A percentile compares a stretch with the other conserved stretches of the same genome.
These are phyloP conservation scores for Schizothorax lantsangensis DNA, from an alignment of 2,797 vertebrate genomes.

Conservation along the genomic window DNA sequence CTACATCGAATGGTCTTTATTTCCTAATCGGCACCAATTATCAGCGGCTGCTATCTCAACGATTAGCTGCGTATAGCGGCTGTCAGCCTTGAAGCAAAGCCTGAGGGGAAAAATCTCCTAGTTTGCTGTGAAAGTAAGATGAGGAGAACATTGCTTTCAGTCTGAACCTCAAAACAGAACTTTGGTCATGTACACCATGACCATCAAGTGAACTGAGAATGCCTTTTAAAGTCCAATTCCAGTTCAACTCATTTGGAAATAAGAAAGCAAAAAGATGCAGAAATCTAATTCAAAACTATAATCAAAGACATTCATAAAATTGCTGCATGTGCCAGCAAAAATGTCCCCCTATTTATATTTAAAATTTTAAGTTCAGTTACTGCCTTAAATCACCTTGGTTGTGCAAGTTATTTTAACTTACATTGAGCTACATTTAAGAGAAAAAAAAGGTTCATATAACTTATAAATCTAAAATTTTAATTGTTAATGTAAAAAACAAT, in stretches of 20 bases:
- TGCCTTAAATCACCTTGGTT: too few relatives aligned
- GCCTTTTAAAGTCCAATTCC: neutral
- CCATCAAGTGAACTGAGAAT: neutral
- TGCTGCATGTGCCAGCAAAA: too few relatives aligned
- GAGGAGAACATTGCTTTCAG: neutral
- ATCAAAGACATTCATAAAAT: too few relatives aligned
- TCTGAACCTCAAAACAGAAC: neutral
- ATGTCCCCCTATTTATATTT: too few relatives aligned
- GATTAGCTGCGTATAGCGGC: slow-evolving; percentile 2
- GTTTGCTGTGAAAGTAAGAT: neutral
- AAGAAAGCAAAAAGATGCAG: too few relatives aligned
- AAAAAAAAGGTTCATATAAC: neutral
- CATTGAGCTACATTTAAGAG: too few relatives aligned
- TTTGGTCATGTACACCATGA: neutral
- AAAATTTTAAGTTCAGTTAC: too few relatives aligned
- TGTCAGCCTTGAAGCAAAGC: slow-evolving; percentile 6
- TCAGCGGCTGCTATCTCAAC: neutral
- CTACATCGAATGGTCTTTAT: slow-evolving; percentile 10
- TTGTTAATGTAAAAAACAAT: neutral
- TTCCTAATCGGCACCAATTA: slow-evolving; percentile 21
- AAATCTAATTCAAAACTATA: too few relatives aligned
- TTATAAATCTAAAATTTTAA: neutral
- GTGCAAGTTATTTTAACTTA: too few relatives aligned
- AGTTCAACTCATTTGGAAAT: neutral
- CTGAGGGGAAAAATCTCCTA: neutral